Conservation (phyloP, 2,797 vertebrate species). For the Percopsis omiscomaycus region DNA sequence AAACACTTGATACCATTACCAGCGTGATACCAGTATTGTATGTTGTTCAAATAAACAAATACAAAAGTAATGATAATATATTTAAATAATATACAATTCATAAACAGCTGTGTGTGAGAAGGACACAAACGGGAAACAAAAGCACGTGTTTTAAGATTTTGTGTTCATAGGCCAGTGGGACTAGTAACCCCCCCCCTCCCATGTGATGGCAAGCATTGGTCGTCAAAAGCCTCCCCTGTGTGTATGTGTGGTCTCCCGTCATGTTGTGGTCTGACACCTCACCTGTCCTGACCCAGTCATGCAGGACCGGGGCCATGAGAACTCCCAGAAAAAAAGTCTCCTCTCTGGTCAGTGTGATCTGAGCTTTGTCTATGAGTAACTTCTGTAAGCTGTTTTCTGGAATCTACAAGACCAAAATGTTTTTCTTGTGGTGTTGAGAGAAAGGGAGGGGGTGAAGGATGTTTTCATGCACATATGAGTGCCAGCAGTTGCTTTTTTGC, state of each 20-base stretch:
- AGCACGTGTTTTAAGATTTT: constrained; percentile 10
- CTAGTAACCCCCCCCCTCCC: constrained; percentile 35
- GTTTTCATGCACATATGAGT: constrained; percentile 56
- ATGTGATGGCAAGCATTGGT: constrained; percentile 66
- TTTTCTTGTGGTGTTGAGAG: constrained; percentile 54
- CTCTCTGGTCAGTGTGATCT: too few species aligned
- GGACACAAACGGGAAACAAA: too few species aligned
- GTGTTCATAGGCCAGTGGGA: constrained; percentile 5
- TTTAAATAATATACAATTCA: too few species aligned
- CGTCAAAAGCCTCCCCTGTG: constrained; percentile 53
- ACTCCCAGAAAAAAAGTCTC: too few species aligned
- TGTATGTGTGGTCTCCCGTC: constrained; percentile 67
- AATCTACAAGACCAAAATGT: constrained; percentile 28
- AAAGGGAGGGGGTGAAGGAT: constrained; percentile 39
- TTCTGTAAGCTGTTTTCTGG: constrained; percentile 48
- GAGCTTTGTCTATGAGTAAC: constrained; percentile 42
- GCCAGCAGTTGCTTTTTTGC: constrained; percentile 67
- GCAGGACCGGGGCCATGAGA: constrained; percentile 13
- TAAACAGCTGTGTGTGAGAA: background rate
- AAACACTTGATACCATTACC: too few species aligned
- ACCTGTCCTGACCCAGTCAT: constrained; percentile 64
- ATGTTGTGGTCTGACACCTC: constrained; percentile 67
- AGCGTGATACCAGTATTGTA: too few species aligned
- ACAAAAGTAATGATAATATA: background rate
- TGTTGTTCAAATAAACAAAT: background rate